These are phyloP conservation scores for Eurytoma californica DNA, from an alignment of 2,888 invertebrate species.

Conservation along the genomic window DNA sequence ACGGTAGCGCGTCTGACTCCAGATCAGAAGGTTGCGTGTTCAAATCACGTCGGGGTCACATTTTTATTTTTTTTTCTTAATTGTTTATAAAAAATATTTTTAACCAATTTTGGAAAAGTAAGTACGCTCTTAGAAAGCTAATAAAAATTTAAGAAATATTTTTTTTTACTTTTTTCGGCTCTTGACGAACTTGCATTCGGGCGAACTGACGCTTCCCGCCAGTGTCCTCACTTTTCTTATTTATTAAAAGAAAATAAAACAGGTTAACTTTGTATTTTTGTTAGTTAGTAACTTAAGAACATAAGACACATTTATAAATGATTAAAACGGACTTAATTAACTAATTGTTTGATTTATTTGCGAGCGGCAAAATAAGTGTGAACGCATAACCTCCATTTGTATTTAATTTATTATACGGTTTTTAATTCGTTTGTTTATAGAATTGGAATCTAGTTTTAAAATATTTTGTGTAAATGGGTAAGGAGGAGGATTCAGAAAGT, in stretches of 20 bases:
- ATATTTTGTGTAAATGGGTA: constrained; percentile 46
- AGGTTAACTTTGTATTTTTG: neutral
- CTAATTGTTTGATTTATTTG: neutral
- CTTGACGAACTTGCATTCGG: constrained; percentile 9
- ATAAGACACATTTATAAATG: neutral
- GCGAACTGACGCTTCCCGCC: neutral
- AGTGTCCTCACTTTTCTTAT: neutral
- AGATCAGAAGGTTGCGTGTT: constrained; percentile 99
- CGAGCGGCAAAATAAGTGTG: neutral
- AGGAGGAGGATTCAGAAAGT: constrained; percentile 37
- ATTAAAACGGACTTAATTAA: neutral
- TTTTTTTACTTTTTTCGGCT: neutral
- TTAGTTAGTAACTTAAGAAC: neutral
- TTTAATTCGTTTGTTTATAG: neutral
- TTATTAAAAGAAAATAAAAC: neutral
- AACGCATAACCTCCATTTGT: constrained; percentile 43
- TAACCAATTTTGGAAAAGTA: neutral
- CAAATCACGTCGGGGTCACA: constrained; percentile 95
- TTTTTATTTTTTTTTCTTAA: constrained; percentile 60
- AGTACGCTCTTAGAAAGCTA: neutral
- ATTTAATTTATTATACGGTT: neutral
- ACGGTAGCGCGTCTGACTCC: constrained; percentile 99
- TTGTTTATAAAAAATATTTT: constrained; percentile 8
- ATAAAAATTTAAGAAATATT: neutral
- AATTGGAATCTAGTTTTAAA: neutral